A percentile compares a stretch with the other conserved stretches of the same genome.
Conservation (phyloP, 1,140 invertebrate genomes). For the Drosophila neocordata region DNA sequence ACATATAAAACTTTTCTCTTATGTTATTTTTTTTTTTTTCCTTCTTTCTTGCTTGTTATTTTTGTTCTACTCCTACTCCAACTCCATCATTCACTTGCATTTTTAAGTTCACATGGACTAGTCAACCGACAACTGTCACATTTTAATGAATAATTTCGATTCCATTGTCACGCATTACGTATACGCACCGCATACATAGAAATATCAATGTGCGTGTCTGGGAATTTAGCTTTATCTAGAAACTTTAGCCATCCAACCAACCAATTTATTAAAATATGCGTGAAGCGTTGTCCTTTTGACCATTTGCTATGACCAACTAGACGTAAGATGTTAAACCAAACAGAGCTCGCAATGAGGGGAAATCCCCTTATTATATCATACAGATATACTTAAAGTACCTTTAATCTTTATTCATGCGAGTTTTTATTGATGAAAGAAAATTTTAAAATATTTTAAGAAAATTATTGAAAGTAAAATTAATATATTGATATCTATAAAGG, state of each 20-base stretch:
- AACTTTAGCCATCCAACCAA: slow-evolving; percentile 16
- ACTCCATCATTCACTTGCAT: slow-evolving; percentile 22
- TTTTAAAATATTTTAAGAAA: too few relatives aligned
- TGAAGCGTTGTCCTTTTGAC: slow-evolving; percentile 48
- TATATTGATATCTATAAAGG: too few relatives aligned
- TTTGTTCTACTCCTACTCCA: slow-evolving; percentile 4
- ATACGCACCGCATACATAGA: slow-evolving; percentile 47
- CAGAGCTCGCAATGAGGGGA: too few relatives aligned
- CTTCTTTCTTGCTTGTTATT: neutral
- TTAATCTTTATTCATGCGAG: too few relatives aligned
- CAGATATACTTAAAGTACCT: neutral
- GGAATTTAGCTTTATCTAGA: slow-evolving; percentile 57
- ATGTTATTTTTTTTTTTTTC: neutral
- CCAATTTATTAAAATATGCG: slow-evolving; percentile 76
- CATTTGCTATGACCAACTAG: neutral
- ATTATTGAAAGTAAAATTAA: too few relatives aligned
- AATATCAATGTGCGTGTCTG: slow-evolving; percentile 63
- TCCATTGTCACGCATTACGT: slow-evolving; percentile 78
- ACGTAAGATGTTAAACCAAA: neutral
- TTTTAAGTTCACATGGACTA: slow-evolving; percentile 1
- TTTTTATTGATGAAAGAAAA: too few relatives aligned
- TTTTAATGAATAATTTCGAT: slow-evolving; percentile 78
- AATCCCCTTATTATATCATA: neutral
- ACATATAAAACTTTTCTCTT: slow-evolving; percentile 1
- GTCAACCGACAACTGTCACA: slow-evolving; percentile 40